Percentiles rank a stretch among this genome's conserved stretches.
phyloP scores from a whole-genome alignment of 2,113 vertebrate species.

The Glaucidium brasilianum region DNA sequence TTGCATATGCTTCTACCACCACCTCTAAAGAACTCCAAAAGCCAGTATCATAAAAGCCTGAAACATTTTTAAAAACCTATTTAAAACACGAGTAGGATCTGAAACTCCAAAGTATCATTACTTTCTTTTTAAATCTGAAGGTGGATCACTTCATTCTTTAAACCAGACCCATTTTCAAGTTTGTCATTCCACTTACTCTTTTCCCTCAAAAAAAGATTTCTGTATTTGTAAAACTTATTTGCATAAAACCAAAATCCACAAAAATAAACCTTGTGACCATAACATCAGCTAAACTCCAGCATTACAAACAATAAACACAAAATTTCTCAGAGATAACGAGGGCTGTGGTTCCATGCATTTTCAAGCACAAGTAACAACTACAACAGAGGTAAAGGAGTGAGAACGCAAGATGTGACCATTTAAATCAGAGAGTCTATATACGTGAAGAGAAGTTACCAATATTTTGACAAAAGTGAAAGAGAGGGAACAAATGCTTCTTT shows the following conservation, averaged over 20 bases:
- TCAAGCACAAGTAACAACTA: neutral
- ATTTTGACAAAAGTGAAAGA: neutral
- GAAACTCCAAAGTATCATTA: neutral
- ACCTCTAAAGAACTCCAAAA: neutral
- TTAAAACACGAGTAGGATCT: neutral
- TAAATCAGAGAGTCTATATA: neutral
- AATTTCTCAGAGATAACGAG: neutral
- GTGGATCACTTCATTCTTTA: neutral
- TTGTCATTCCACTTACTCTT: neutral
- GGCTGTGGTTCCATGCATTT: neutral
- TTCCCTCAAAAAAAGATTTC: neutral
- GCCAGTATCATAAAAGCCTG: neutral
- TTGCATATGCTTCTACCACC: neutral
- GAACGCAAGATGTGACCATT: neutral
- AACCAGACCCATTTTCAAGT: neutral
- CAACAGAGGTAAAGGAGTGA: neutral
- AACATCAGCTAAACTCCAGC: neutral
- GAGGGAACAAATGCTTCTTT: neutral
- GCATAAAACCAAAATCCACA: neutral
- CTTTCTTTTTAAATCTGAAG: neutral
- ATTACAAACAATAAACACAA: neutral
- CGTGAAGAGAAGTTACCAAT: neutral
- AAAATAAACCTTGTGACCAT: neutral
- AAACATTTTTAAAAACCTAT: neutral
- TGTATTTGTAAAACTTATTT: neutral